Base-by-base conservation (phyloP, 2,888 invertebrate genomes). In the Drosophila picticornis region DNA sequence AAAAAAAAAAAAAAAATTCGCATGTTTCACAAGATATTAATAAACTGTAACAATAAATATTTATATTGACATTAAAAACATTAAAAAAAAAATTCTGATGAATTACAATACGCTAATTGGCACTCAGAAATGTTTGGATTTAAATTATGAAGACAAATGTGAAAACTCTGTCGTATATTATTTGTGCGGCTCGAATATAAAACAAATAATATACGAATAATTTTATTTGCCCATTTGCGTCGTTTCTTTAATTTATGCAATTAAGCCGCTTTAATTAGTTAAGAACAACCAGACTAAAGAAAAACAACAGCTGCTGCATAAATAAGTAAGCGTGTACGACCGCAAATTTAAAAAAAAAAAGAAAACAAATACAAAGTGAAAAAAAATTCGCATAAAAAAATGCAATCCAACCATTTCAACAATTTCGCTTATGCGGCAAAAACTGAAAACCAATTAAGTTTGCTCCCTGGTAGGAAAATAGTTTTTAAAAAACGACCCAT, bases 201-300 rank as follows among this genome's bases (percentile, higher is more conserved):
- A 75, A 55, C 63, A 70, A 77, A 73, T 38, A 69, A 27, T 27
- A 48, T 22, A 38, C 70, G 50, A 34, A 60, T 22, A 9, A 36
- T 32, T 31, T 59, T 29, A 60, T 56, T 63, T 74, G 48, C 34
- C 31, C 25, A 68, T 58, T 56, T 40, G 19, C 22, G 3, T 16
- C 29, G 48, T 22, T 31, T 62, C 72, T 86, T 86, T 77, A 86
- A 81, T 86, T 69, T 84, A 83, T 84, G 78, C 84, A 72, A 75
- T 83, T 77, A 78, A 74, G 62, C 31, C 32, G 80, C 52, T 77
- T 88, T 75, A 77, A 83, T 88, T 85, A 77, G 72, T 83, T 71
- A 68, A 83, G 77, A 65, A 56, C 52, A 62, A 52, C 19, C 62
- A 60, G 40, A 65, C 25, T n/a, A 16, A 68, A 56, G 38, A 50